A percentile compares a stretch with the other conserved stretches of the same genome.
phyloP scores from a whole-genome alignment of 2,113 vertebrate species.

The Callorhinus ursinus region DNA sequence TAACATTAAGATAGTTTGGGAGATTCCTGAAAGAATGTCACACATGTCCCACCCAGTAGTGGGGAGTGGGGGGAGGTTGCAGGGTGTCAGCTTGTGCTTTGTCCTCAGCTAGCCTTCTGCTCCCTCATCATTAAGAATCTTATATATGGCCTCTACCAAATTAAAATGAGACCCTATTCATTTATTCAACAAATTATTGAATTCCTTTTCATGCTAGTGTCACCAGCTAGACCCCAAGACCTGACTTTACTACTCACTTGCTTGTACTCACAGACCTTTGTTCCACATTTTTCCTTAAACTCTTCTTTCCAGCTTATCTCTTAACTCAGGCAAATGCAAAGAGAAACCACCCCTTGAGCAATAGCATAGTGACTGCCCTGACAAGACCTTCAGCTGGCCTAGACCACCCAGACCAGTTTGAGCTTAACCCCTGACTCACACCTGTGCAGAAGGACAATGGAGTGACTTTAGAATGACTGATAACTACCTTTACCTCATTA shows the following conservation, averaged over 20 bases:
- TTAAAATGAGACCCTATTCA: slow-evolving; percentile 22
- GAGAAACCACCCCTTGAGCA: not conserved
- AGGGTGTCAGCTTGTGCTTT: no score
- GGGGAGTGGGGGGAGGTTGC: no score
- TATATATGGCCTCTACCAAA: slow-evolving; percentile 14
- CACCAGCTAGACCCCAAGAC: not conserved
- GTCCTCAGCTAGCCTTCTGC: no score
- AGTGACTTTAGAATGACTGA: not conserved
- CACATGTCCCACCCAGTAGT: no score
- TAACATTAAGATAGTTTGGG: no score
- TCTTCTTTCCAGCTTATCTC: not conserved
- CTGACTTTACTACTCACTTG: not conserved
- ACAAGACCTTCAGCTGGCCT: not conserved
- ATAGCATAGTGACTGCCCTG: not conserved
- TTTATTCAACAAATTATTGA: slow-evolving; percentile 43
- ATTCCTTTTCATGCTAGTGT: slow-evolving; percentile 53
- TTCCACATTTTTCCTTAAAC: not conserved
- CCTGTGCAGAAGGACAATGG: not conserved
- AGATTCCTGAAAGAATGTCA: no score
- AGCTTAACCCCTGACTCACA: not conserved
- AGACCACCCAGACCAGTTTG: not conserved
- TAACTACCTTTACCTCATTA: not conserved
- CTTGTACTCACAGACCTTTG: not conserved
- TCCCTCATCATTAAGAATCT: not conserved
- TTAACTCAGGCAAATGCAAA: not conserved